A percentile compares a stretch with the other conserved stretches of the same genome.
Conservation (phyloP, 1,140 invertebrate genomes). For the Drosophila lowei region DNA sequence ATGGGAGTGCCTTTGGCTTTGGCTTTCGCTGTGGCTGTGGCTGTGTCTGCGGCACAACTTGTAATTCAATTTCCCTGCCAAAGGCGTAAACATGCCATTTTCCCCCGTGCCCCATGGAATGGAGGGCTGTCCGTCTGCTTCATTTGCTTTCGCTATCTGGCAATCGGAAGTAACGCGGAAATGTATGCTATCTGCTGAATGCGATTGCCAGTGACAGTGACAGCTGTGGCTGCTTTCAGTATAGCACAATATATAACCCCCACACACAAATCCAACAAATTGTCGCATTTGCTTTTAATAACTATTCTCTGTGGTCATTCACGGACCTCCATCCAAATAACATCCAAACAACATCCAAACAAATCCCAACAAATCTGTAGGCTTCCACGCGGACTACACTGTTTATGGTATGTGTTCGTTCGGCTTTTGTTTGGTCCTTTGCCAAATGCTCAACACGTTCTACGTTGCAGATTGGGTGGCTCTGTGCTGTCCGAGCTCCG, state of each 20-base stretch:
- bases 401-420: slow-evolving; percentile 18
- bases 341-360: slow-evolving; percentile 15
- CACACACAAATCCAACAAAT: slow-evolving; percentile 25
- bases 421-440: slow-evolving; percentile 43
- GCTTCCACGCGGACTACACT: slow-evolving; percentile 10
- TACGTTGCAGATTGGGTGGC: slow-evolving; percentile 19
- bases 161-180: slow-evolving; percentile 42
- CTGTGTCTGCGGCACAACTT: slow-evolving; percentile 21
- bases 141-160: background rate
- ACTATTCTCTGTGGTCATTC: slow-evolving; percentile 22
- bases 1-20: background rate
- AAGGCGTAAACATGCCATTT: slow-evolving; percentile 2
- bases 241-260: background rate
- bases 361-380: slow-evolving; percentile 45
- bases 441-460: slow-evolving; percentile 72
- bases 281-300: slow-evolving; percentile 41
- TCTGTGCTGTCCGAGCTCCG: background rate
- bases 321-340: too few species aligned
- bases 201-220: slow-evolving; percentile 33
- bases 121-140: background rate
- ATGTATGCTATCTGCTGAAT: slow-evolving; percentile 38
- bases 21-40: slow-evolving; percentile 5
- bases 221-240: slow-evolving; percentile 34
- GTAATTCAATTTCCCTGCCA: slow-evolving; percentile 64
- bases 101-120: background rate